Conservation (phyloP, 92 coral and sea anemone genomes). For the Chrysogorgia sp. region DNA sequence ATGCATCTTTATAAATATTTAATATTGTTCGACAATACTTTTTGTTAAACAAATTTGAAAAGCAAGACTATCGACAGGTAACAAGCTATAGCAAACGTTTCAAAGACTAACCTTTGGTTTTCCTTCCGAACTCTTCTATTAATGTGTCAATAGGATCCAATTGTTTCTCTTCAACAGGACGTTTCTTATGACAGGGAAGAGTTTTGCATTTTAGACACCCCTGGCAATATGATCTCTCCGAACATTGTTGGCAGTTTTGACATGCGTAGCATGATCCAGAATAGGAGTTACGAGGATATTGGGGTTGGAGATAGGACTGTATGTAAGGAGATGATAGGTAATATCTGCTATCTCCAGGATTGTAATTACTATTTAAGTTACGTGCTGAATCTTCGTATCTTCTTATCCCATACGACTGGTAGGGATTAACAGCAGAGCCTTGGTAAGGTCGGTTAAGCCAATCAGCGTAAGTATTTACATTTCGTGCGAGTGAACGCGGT, state of each 20-base stretch:
- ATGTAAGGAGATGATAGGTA: not conserved
- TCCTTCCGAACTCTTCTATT: slow-evolving; percentile 40
- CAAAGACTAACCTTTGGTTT: slow-evolving; percentile 2
- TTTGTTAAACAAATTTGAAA: too few relatives aligned
- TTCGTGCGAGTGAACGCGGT: not conserved
- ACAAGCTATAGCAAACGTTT: too few relatives aligned
- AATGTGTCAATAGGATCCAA: slow-evolving; percentile 37
- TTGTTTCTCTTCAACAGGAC: slow-evolving; percentile 3
- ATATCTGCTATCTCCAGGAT: not conserved
- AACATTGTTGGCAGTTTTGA: slow-evolving; percentile 73
- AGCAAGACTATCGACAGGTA: too few relatives aligned
- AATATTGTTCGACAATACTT: too few relatives aligned
- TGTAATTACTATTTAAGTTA: not conserved
- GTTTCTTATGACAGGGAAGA: slow-evolving; percentile 56
- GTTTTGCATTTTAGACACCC: slow-evolving; percentile 72
- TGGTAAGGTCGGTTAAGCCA: not conserved
- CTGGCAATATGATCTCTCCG: slow-evolving; percentile 60
- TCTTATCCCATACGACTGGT: not conserved
- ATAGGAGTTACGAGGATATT: slow-evolving; percentile 36
- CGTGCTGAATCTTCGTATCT: not conserved
- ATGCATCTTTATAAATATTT: not conserved
- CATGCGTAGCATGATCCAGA: slow-evolving; percentile 63
- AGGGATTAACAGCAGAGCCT: not conserved
- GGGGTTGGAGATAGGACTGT: not conserved
- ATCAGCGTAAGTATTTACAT: not conserved